A percentile compares a stretch with the other conserved stretches of the same genome.
Conservation (phyloP, 2,888 invertebrate genomes). For the Agonopterix subpropinquella region DNA sequence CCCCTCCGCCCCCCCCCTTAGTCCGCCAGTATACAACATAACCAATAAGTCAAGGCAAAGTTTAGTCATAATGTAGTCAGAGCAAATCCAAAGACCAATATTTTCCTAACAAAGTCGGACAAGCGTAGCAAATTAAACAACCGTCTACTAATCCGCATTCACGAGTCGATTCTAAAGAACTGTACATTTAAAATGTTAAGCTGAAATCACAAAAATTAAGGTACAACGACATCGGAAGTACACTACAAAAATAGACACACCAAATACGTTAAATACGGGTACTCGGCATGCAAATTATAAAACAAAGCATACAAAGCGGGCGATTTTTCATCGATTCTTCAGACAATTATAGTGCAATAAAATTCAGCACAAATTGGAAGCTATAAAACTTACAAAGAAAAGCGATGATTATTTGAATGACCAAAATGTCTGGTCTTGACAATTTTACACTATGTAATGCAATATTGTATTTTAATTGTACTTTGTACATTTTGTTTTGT, state of each 20-base stretch:
- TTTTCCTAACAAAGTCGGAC: slow-evolving; percentile 39
- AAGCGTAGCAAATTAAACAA: slow-evolving; percentile 31
- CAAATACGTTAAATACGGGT: slow-evolving; percentile 38
- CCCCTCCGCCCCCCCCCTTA: too few relatives aligned
- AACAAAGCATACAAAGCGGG: slow-evolving; percentile 28
- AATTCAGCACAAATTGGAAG: slow-evolving; percentile 42
- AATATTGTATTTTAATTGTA: too few relatives aligned
- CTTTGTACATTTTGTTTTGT: too few relatives aligned
- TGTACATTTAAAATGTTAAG: not conserved
- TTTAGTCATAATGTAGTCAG: slow-evolving; percentile 35
- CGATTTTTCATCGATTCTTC: slow-evolving; percentile 34
- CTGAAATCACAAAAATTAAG: not conserved
- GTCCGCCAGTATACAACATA: too few relatives aligned
- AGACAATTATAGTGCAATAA: slow-evolving; percentile 57
- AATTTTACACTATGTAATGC: too few relatives aligned
- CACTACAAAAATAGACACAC: slow-evolving; percentile 6
- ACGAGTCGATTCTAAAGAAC: not conserved
- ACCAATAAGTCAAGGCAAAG: slow-evolving; percentile 24
- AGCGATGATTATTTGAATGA: too few relatives aligned
- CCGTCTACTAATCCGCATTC: slow-evolving; percentile 9
- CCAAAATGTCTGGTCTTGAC: too few relatives aligned
- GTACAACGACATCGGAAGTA: not conserved
- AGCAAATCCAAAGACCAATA: slow-evolving; percentile 45
- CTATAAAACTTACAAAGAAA: slow-evolving; percentile 14
- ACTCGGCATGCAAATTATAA: slow-evolving; percentile 40